phyloP scores from a whole-genome alignment of 2,888 invertebrate genomes.

The Volucella zonaria region DNA sequence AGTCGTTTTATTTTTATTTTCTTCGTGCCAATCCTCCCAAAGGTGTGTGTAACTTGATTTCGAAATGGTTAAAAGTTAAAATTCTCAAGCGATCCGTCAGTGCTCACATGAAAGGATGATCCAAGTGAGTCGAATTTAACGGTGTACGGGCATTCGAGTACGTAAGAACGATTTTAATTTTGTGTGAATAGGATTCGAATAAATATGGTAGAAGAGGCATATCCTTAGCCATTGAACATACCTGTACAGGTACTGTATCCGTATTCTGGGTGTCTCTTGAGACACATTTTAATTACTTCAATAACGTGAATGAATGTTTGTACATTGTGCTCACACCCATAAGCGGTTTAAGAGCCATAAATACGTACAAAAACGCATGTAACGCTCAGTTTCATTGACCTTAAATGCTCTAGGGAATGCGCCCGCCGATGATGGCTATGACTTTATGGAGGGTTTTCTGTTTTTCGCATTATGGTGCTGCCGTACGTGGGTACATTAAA shows the following conservation, averaged over 20 bases:
- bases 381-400: too few species aligned
- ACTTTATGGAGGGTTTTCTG: too few species aligned
- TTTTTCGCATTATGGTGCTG: too few species aligned
- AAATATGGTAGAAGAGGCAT: neutral
- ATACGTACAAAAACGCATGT: too few species aligned
- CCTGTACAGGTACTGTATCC: neutral
- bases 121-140: too few species aligned
- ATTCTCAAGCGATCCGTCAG: conserved; percentile 31
- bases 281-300: conserved; percentile 53
- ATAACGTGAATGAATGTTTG: neutral
- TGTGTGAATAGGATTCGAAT: conserved; percentile 5
- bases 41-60: conserved; percentile 7
- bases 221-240: conserved; percentile 6
- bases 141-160: too few species aligned
- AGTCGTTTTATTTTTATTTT: neutral
- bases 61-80: conserved; percentile 28
- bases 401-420: too few species aligned
- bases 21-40: neutral
- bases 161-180: neutral
- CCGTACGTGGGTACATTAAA: too few species aligned
- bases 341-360: too few species aligned
- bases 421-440: too few species aligned
- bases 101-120: neutral
- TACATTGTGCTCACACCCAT: neutral
- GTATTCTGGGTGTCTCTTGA: conserved; percentile 44